Base-by-base conservation (phyloP, 2,113 vertebrate genomes). In the Hemiscyllium ocellatum region DNA sequence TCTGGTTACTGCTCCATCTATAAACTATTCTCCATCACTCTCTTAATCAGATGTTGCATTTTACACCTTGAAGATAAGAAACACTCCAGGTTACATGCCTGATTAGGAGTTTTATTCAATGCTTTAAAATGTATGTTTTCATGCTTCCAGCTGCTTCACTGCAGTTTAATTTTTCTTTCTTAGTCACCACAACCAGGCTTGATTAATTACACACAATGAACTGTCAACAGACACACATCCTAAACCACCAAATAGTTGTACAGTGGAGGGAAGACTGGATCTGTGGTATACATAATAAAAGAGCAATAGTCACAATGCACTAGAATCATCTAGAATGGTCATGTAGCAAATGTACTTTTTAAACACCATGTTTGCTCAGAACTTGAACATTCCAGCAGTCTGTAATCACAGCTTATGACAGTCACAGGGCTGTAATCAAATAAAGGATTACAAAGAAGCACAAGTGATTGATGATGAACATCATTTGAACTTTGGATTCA, bases 401-500 rank as follows among this genome's bases (percentile, higher is more conserved):
- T 56, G 6, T 52, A 89, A 29, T 47, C 50, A 89, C 24, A 26
- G 47, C 86, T n/a, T 33, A 56, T 17, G 26, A 33, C 12, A 61
- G 52, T 52, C 29, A 91, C 26, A 6, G n/a, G 10, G 56, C 56
- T 33, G 3, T 65, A 65, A 91, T 91, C 56, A 91, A 61, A 65
- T 91, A 89, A 89, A 56, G 20, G 3, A 89, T 89, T 56, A 56
- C 50, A 91, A 91, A 61, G 52, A 65, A 6, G 3, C 29, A 1
- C 65, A 61, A 65, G 87, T 91, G 52, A 91, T 65, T 91, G 29
- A 91, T 65, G 50, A 56, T 91, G 52, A 91, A 91, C 56, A 91
- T 91, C 10, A 91, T 65, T 13, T 61, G 87, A 91, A 91, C 29
- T 65, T 91, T 91, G 56, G 56, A 91, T 91, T 91, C 56, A 91